A percentile compares a stretch with the other conserved stretches of the same genome.
These are phyloP conservation scores for Xestia sexstrigata DNA, from an alignment of 2,888 invertebrate species.

Conservation along the genomic window DNA sequence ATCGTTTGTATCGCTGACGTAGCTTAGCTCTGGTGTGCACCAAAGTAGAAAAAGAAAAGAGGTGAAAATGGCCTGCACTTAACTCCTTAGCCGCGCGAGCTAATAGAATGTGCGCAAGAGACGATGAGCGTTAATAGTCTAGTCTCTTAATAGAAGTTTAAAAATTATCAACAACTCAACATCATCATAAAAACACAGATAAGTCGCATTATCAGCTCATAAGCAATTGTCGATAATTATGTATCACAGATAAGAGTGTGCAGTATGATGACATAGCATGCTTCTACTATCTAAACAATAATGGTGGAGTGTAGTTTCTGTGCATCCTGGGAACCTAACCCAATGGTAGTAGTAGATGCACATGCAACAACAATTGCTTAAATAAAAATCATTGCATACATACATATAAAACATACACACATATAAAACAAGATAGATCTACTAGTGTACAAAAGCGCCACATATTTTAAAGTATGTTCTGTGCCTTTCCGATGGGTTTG, in stretches of 20 bases:
- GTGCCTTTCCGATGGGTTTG: not conserved
- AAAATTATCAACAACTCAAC: not conserved
- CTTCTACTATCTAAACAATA: not conserved
- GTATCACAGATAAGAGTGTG: not conserved
- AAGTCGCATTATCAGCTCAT: not conserved
- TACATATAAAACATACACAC: no score
- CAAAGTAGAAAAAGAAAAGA: no score
- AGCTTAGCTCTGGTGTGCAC: no score
- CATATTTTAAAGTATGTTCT: not conserved
- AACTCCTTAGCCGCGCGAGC: not conserved
- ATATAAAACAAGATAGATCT: not conserved
- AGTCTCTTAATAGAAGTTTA: no score
- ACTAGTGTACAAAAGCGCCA: not conserved
- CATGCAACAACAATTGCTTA: not conserved
- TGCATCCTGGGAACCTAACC: not conserved
- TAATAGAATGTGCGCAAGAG: not conserved
- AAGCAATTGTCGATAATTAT: not conserved
- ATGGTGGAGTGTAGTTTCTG: not conserved
- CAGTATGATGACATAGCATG: not conserved
- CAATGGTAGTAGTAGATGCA: not conserved
- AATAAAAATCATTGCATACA: not conserved
- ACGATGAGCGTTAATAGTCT: not conserved
- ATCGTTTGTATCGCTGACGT: no score
- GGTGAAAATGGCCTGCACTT: no score
- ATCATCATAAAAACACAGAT: not conserved